These are phyloP conservation scores for Choristoneura fumiferana DNA, from an alignment of 1,140 invertebrate species.

Conservation along the genomic window DNA sequence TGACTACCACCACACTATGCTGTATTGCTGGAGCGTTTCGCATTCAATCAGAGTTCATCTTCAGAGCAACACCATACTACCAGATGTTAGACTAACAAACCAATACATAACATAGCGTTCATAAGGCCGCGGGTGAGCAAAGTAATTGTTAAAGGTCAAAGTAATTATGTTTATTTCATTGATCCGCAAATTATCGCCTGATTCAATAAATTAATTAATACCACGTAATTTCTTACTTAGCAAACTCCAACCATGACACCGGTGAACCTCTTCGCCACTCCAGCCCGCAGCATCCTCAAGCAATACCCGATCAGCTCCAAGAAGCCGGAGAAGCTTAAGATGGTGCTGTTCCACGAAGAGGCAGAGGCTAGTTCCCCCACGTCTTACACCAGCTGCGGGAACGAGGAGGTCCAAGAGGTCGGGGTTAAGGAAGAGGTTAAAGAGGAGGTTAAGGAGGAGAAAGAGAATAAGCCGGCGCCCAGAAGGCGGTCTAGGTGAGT, in stretches of 20 bases:
- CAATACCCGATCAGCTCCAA: conserved; percentile 28
- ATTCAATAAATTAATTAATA: too few species aligned
- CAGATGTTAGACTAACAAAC: too few species aligned
- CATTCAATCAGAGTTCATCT: too few species aligned
- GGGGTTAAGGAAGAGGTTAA: conserved; percentile 23
- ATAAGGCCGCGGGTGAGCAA: too few species aligned
- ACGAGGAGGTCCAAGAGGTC: conserved; percentile 3
- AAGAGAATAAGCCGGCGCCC: conserved; percentile 27
- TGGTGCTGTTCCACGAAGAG: conserved; percentile 45
- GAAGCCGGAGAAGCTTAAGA: conserved; percentile 48
- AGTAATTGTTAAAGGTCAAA: too few species aligned
- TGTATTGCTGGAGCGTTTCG: too few species aligned
- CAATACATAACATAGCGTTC: too few species aligned
- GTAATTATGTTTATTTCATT: too few species aligned
- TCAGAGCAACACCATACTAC: too few species aligned
- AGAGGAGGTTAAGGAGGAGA: conserved; percentile 31
- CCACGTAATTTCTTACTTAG: too few species aligned
- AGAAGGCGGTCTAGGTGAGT: conserved; percentile 33
- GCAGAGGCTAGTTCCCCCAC: conserved; percentile 25
- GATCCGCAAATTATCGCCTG: too few species aligned
- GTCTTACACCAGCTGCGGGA: conserved; percentile 6
- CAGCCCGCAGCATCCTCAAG: conserved; percentile 57
- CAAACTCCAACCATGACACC: conserved; percentile 42
- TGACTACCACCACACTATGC: too few species aligned
- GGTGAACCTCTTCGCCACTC: conserved; percentile 50